A percentile compares a stretch with the other conserved stretches of the same genome.
phyloP scores from a whole-genome alignment of 2,888 invertebrate genomes.

The Amiota mariae region DNA sequence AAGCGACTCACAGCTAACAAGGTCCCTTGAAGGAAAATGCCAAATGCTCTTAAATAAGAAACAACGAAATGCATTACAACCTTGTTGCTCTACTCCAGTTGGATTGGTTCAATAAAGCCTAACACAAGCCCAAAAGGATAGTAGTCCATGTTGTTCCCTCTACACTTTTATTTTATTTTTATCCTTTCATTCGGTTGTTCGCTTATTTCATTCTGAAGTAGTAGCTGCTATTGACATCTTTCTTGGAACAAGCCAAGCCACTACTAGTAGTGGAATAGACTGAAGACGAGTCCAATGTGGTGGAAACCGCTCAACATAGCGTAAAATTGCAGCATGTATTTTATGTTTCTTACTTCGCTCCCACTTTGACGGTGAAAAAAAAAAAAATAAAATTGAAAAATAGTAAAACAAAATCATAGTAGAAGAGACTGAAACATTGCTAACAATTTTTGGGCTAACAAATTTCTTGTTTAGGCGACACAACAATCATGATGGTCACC shows the following conservation, averaged over 20 bases:
- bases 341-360: constrained; percentile 1
- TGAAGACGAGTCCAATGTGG: neutral
- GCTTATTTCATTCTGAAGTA: neutral
- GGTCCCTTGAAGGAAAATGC: constrained; percentile 3
- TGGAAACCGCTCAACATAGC: constrained; percentile 49
- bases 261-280: neutral
- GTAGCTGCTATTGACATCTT: constrained; percentile 27
- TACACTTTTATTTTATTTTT: no score
- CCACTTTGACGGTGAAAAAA: neutral
- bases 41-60: constrained; percentile 8
- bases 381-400: neutral
- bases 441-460: constrained; percentile 15
- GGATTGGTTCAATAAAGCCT: neutral
- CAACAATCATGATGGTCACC: constrained; percentile 27
- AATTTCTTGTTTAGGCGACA: constrained; percentile 20
- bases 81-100: neutral
- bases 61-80: constrained; percentile 11
- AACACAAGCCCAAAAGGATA: no score
- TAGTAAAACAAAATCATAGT: neutral
- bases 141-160: no score
- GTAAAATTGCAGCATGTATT: constrained; percentile 56
- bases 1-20: no score
- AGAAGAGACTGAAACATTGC: constrained; percentile 13
- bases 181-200: no score
- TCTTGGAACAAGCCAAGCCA: neutral